Percentiles rank a stretch among this genome's conserved stretches.
Conservation (phyloP, 2,113 vertebrate genomes). For the Pachypanchax playfairii region DNA sequence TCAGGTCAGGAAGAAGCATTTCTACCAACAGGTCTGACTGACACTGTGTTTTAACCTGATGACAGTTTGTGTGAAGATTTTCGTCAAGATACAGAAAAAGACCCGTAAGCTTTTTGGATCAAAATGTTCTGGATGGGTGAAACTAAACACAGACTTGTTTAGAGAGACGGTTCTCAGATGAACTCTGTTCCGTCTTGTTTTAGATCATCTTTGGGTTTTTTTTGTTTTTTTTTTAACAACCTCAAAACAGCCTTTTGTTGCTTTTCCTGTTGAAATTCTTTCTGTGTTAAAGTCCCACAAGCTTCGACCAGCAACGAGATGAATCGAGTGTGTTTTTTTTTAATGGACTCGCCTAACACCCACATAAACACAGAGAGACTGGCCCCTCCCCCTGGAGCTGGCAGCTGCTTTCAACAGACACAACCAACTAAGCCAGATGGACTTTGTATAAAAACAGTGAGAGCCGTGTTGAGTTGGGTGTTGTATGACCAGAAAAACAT, state of each 20-base stretch:
- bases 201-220: too few species aligned
- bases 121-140: too few species aligned
- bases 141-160: too few species aligned
- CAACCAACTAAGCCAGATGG: conserved; percentile 63
- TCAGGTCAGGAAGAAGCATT: too few species aligned
- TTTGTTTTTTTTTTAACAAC: too few species aligned
- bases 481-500: conserved; percentile 52
- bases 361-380: conserved; percentile 33
- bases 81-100: too few species aligned
- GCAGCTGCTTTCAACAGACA: conserved; percentile 72
- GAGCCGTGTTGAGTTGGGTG: conserved; percentile 34
- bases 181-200: too few species aligned
- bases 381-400: conserved; percentile 54
- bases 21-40: too few species aligned
- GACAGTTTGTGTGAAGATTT: too few species aligned
- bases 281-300: background rate
- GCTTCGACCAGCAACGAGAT: conserved; percentile 9
- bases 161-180: too few species aligned
- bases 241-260: background rate
- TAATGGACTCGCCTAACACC: conserved; percentile 43
- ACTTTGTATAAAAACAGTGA: conserved; percentile 59
- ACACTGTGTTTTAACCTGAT: too few species aligned
- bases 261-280: background rate
- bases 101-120: too few species aligned
- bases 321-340: conserved; percentile 50